Conservation (phyloP, 1,140 invertebrate genomes). For the Chrysopa pallens region DNA sequence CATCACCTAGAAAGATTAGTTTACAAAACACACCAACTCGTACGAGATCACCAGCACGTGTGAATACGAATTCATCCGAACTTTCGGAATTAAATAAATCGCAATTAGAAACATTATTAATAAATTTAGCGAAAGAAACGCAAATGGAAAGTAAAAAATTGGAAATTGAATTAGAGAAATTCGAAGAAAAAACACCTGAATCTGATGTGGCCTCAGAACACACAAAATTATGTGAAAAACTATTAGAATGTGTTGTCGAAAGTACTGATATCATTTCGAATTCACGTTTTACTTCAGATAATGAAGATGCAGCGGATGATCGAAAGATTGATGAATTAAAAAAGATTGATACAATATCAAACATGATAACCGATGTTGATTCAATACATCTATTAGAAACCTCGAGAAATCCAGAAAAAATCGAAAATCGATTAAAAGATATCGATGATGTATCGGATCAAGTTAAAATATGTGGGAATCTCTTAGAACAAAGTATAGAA, state of each 20-base stretch:
- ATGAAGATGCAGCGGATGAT: not conserved
- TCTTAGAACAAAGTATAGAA: no score
- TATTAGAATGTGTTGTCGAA: constrained; percentile 22
- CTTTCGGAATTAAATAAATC: no score
- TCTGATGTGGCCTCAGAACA: constrained; percentile 24
- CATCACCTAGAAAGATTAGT: no score
- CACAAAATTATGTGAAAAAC: constrained; percentile 24
- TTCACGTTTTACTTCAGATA: constrained; percentile 5
- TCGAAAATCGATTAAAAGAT: no score
- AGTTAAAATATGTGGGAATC: no score
- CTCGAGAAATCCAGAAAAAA: no score
- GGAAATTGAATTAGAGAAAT: constrained; percentile 26
- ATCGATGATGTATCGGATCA: no score
- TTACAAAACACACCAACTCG: no score
- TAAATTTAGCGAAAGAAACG: constrained; percentile 18
- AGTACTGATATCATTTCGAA: constrained; percentile 9
- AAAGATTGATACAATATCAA: constrained; percentile 14
- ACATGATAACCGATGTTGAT: not conserved
- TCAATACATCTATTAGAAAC: no score
- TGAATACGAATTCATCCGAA: no score
- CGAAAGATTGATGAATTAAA: constrained; percentile 8
- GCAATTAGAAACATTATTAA: constrained; percentile 7
- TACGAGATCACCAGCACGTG: no score
- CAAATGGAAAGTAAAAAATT: constrained; percentile 31
- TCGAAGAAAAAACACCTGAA: constrained; percentile 11